These are phyloP conservation scores for Vultur gryphus DNA, from an alignment of 2,797 vertebrate genomes.

Conservation along the genomic window DNA sequence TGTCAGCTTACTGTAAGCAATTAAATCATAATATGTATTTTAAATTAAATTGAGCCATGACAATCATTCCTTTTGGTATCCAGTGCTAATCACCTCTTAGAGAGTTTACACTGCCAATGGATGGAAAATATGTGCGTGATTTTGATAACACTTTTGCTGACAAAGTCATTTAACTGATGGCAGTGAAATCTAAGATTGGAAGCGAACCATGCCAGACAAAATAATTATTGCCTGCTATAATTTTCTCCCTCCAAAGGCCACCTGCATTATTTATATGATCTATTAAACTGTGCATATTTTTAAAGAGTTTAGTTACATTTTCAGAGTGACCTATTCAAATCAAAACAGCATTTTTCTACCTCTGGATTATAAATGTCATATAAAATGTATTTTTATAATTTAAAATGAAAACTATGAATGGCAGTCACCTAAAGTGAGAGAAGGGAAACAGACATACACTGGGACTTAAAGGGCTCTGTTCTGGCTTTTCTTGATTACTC, in stretches of 20 bases:
- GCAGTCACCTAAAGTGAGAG: background rate
- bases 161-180: slow-evolving; percentile 8
- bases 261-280: slow-evolving; percentile 6
- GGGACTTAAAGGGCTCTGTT: background rate
- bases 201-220: slow-evolving; percentile 7
- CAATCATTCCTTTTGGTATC: background rate
- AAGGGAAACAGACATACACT: background rate
- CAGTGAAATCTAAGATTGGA: slow-evolving; percentile 35
- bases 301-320: background rate
- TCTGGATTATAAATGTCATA: background rate
- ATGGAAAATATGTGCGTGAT: background rate
- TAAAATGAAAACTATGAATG: background rate
- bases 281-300: slow-evolving; percentile 20
- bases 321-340: slow-evolving; percentile 1
- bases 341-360: background rate
- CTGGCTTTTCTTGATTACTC: background rate
- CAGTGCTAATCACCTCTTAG: background rate
- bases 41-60: background rate
- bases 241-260: background rate
- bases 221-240: background rate
- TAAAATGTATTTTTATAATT: background rate
- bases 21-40: slow-evolving; percentile 1
- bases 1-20: background rate
- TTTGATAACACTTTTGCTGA: slow-evolving; percentile 16
- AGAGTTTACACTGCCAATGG: background rate